Base-by-base conservation (phyloP, 2,113 vertebrate species). In the Pseudorasbora parva region DNA sequence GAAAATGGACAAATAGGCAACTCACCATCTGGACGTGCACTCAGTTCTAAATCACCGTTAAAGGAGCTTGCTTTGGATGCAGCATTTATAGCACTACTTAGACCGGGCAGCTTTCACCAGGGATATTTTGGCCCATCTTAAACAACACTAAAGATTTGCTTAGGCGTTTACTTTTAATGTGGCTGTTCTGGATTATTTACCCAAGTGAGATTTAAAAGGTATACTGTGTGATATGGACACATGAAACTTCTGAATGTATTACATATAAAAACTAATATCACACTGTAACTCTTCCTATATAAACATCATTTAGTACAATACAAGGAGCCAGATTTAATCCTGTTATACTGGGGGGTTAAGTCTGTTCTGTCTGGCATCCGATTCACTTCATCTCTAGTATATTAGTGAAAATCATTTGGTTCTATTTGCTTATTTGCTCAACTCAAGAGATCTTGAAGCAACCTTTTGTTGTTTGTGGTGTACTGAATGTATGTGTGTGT, bases 61-160 rank as follows among this genome's bases (percentile, higher is more conserved):
- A 85, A 87, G 82, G 45, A 66, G 87, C 69, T 85, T 85, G 59
- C 37, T 88, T 86, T 54, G 71, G 66, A 83, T 75, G 14, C 71
- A 76, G 51, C 69, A 77, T 87, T 82, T 89, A 89, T 85, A 85
- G 76, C 79, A 84, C 82, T 84, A 51, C 51, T 85, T 64, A 78
- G 57, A 74, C 77, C 47, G 25, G 60, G 33, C 62, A 33, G 59
- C 89, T 59, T 76, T 73, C 72, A 30, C 21, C 10, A 2, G 43
- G 82, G 83, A 49, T 25, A 23, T 30, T 71, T 86, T 51, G 62
- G 43, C 56, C 51, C 41, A 8, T 68, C 56, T 78, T 43, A 57
- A 64, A 84, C 56, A 33, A 21, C 41, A 14, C 49, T 71, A 54
- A 78, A 51, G 49, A 23, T 19, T 51, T 72, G 43, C 59, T 74